phyloP scores from a whole-genome alignment of 2,888 invertebrate species.

The Acanthosepion lycidas region DNA sequence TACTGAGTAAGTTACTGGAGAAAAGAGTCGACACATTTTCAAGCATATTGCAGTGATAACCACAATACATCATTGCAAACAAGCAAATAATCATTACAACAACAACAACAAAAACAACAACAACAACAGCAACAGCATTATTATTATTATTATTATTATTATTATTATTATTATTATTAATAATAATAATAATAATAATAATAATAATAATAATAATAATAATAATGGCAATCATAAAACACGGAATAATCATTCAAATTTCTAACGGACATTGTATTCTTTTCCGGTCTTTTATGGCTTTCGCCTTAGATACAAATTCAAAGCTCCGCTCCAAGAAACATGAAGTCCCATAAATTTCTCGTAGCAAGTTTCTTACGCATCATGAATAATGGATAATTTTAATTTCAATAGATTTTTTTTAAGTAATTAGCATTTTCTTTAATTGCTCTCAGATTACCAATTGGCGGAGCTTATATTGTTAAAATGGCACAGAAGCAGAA shows the following conservation, averaged over 20 bases:
- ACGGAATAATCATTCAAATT: background rate
- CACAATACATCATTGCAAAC: no score
- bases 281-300: background rate
- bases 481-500: background rate
- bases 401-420: background rate
- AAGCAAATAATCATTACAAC: no score
- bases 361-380: background rate
- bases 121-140: no score
- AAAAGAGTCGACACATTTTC: no score
- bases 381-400: background rate
- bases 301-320: background rate
- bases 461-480: conserved; percentile 4
- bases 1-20: no score
- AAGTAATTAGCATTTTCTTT: conserved; percentile 33
- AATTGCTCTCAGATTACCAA: background rate
- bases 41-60: no score
- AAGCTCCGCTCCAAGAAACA: background rate
- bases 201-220: conserved; percentile 18
- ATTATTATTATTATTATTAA: no score
- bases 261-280: background rate
- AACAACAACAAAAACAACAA: no score
- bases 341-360: conserved; percentile 33
- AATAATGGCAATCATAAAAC: background rate
- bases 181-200: background rate
- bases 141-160: no score